These are phyloP conservation scores for Dermochelys coriacea DNA, from an alignment of 2,797 vertebrate genomes.

Conservation along the genomic window DNA sequence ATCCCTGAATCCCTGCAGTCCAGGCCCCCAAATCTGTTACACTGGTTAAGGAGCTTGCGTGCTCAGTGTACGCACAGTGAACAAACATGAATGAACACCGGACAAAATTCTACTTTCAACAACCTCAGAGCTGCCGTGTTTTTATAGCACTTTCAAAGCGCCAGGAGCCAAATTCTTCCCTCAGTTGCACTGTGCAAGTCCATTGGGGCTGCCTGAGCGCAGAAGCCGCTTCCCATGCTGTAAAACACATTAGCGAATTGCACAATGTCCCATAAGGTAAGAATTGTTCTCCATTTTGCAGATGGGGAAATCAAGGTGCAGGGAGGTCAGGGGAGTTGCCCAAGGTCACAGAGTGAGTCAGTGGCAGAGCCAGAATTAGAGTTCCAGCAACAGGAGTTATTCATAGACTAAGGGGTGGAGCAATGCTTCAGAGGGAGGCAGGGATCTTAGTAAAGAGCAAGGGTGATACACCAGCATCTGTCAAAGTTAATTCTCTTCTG, in stretches of 20 bases:
- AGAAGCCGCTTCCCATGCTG: accelerated
- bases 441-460: background rate
- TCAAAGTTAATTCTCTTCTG: background rate
- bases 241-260: accelerated
- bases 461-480: conserved; percentile 1
- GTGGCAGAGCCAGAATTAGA: conserved; percentile 40
- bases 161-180: background rate
- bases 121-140: background rate
- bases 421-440: conserved; percentile 46
- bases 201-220: background rate
- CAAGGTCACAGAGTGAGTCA: conserved; percentile 59
- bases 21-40: background rate
- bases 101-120: background rate
- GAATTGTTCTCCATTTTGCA: background rate
- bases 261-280: background rate
- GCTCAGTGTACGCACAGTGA: background rate
- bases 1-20: background rate
- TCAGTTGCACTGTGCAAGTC: background rate
- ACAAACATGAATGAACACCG: background rate
- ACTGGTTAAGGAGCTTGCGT: no score
- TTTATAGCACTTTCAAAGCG: background rate
- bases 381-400: conserved; percentile 34
- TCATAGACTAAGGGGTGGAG: conserved; percentile 73
- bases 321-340: conserved; percentile 45
- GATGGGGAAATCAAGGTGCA: conserved; percentile 55